Percentiles rank a stretch among this genome's conserved stretches.
Conservation (phyloP, 2,113 vertebrate genomes). For the Chroicocephalus ridibundus region DNA sequence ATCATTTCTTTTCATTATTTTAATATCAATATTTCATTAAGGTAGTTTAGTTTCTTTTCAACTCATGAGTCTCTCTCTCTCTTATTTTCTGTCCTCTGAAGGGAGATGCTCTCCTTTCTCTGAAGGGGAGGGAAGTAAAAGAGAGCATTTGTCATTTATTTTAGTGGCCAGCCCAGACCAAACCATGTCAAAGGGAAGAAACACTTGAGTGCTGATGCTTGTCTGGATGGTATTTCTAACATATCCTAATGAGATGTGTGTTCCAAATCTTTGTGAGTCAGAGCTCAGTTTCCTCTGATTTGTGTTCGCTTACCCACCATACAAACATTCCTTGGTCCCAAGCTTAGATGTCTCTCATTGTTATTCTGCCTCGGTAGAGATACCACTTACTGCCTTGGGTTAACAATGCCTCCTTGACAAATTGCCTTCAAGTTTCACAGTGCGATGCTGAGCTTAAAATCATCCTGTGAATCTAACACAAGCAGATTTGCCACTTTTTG, state of each 20-base stretch:
- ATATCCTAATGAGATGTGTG: background rate
- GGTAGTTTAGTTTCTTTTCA: background rate
- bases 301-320: background rate
- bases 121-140: background rate
- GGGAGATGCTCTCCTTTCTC: background rate
- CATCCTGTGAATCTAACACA: background rate
- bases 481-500: background rate
- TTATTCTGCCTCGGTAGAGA: background rate
- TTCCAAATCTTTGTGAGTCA: background rate
- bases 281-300: background rate
- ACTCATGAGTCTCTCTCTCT: background rate
- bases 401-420: background rate
- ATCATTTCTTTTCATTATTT: background rate
- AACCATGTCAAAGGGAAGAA: background rate
- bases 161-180: background rate
- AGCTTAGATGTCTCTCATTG: background rate
- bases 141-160: background rate
- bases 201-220: fast-evolving
- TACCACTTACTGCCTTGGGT: background rate
- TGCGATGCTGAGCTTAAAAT: background rate
- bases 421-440: background rate
- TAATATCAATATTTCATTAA: background rate
- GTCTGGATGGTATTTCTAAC: background rate
- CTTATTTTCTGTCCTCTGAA: background rate
- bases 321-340: background rate